Percentiles rank a stretch among this genome's conserved stretches.
These are phyloP conservation scores for Lonchura striata DNA, from an alignment of 2,113 vertebrate species.

Conservation along the genomic window DNA sequence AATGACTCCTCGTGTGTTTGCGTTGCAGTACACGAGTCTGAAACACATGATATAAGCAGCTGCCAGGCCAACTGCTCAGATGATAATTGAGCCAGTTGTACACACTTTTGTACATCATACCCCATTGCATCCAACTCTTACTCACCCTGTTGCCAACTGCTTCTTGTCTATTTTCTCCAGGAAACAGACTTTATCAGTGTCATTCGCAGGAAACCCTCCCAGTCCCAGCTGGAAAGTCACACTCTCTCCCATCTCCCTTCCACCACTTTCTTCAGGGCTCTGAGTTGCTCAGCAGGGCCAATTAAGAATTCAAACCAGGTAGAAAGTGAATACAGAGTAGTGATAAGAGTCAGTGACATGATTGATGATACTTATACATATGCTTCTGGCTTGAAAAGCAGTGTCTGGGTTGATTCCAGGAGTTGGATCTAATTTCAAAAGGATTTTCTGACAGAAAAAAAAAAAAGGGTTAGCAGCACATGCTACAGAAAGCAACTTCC, in stretches of 20 bases:
- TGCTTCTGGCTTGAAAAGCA: conserved; percentile 26
- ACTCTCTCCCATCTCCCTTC: not conserved
- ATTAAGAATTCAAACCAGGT: conserved; percentile 42
- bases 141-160: conserved; percentile 24
- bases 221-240: not conserved
- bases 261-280: not conserved
- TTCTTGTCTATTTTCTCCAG: conserved; percentile 5
- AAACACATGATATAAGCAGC: conserved; percentile 18
- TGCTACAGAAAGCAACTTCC: conserved; percentile 1
- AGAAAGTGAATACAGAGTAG: conserved; percentile 25
- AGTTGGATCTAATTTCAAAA: conserved; percentile 45
- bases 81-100: conserved; percentile 16
- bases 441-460: not conserved
- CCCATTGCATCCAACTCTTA: not conserved
- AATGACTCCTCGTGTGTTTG: not conserved
- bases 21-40: not conserved
- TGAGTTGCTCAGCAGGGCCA: not conserved
- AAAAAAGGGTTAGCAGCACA: not conserved
- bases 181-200: not conserved
- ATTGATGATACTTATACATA: conserved; percentile 31
- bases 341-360: not conserved
- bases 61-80: conserved; percentile 51
- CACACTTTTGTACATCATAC: not conserved
- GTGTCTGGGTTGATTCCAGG: conserved; percentile 25
- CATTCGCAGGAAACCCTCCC: not conserved